Base-by-base conservation (phyloP, 2,888 invertebrate genomes). In the Apeira syringaria region DNA sequence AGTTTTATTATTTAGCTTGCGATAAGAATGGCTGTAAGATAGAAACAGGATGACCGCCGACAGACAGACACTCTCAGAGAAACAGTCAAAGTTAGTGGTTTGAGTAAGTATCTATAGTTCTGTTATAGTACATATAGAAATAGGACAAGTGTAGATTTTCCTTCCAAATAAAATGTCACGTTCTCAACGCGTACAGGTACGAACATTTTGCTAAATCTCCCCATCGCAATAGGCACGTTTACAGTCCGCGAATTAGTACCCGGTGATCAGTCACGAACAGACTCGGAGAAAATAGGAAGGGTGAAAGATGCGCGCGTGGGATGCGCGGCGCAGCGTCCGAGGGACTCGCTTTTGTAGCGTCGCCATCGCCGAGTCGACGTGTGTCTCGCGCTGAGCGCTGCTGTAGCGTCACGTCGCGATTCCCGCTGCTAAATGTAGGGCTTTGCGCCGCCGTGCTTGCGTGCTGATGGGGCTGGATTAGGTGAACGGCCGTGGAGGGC, bases 401-500 rank as follows among this genome's bases (percentile, higher is more conserved):
- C n/a, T 15, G 62, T 73, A 41, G 47, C 35, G 37, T 49, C 33
- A 77, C 71, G 78, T 74, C 61, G 73, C 73, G 63, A 65, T 57
- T 65, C 54, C 15, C 24, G 26, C 28, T 9, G 54, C 60, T 73
- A 58, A 53, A 64, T 70, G 68, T 68, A 68, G 72, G 73, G 66
- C 65, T 61, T 57, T 56, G 74, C 74, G 3, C 4, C n/a, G 77
- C 77, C 75, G 64, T 64, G 68, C 61, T 80, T 76, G 66, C 64
- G 70, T 79, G 70, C 72, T 78, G 68, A 84, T 86, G 87, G 74
- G 4, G 65, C 62, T 71, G 73, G 74, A 54, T 53, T 73, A 81
- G 85, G 78, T 88, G 86, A 87, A 80, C 76, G 72, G 73, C 75
- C 76, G 85, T 90, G 90, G 90, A 88, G 81, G 87, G 90, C 78